phyloP scores from a whole-genome alignment of 2,797 vertebrate species.

The Pyrocephalus nanus region DNA sequence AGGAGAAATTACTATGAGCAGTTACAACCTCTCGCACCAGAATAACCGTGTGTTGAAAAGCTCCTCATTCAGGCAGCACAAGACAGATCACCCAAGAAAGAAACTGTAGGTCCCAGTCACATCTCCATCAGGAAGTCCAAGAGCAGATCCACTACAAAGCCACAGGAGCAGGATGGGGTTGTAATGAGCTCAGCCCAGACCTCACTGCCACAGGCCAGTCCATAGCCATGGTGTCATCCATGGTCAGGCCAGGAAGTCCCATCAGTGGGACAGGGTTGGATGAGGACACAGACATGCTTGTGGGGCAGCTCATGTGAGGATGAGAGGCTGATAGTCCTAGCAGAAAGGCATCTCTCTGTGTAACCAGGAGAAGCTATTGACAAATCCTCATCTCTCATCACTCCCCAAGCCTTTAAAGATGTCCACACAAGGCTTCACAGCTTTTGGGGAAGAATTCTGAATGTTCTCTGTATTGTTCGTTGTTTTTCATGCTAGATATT shows the following conservation, averaged over 20 bases:
- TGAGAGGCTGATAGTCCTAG: background rate
- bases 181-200: background rate
- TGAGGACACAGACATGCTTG: background rate
- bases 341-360: background rate
- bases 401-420: background rate
- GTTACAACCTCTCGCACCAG: background rate
- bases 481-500: background rate
- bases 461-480: background rate
- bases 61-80: background rate
- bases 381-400: background rate
- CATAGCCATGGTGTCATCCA: rapidly evolving
- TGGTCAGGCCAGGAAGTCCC: background rate
- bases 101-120: background rate
- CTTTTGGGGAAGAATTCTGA: background rate
- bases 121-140: background rate
- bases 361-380: background rate
- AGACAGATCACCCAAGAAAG: background rate
- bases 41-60: rapidly evolving
- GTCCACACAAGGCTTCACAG: background rate
- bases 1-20: background rate
- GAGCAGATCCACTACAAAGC: rapidly evolving
- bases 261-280: background rate
- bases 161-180: rapidly evolving
- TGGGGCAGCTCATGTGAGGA: background rate
- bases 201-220: background rate